Percentiles rank a stretch among this genome's conserved stretches.
Conservation (phyloP, 2,797 vertebrate species). For the Megalops cyprinoides region DNA sequence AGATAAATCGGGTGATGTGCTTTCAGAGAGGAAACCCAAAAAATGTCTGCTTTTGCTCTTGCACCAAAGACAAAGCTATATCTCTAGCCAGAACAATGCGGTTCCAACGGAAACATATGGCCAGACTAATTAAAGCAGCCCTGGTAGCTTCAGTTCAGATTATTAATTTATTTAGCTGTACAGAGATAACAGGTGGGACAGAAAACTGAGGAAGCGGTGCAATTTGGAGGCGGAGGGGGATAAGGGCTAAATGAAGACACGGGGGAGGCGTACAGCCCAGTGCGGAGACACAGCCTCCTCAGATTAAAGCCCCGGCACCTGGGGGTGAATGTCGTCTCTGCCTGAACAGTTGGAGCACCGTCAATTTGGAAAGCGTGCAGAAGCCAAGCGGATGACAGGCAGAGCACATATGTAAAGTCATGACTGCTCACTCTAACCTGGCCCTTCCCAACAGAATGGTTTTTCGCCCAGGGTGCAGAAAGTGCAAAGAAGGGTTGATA, state of each 20-base stretch:
- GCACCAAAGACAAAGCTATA: not conserved
- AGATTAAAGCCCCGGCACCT: not conserved
- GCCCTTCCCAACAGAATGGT: too few species aligned
- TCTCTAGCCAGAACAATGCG: constrained; percentile 20
- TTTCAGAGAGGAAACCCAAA: not conserved
- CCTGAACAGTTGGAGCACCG: not conserved
- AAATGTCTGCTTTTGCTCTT: not conserved
- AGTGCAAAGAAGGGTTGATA: not conserved
- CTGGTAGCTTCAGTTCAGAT: not conserved
- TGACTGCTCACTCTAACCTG: not conserved
- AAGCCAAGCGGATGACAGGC: not conserved
- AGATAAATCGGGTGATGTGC: not conserved
- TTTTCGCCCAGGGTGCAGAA: not conserved
- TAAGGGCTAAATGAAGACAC: not conserved
- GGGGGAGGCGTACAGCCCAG: not conserved
- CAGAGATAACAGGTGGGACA: constrained; percentile 29
- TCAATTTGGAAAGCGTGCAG: not conserved
- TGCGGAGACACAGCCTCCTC: not conserved
- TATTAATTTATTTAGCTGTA: constrained; percentile 22
- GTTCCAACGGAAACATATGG: constrained; percentile 29
- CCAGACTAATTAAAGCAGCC: constrained; percentile 26
- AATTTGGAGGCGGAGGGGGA: not conserved
- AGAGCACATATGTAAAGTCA: not conserved
- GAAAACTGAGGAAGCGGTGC: not conserved
- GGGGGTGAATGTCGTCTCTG: not conserved